Evolutionary conservation across 53 echinoderm and acorn worm genomes (phyloP), one percentile per base, ranked within the genome.

Genomic region (Holothuria scabra): DNA sequence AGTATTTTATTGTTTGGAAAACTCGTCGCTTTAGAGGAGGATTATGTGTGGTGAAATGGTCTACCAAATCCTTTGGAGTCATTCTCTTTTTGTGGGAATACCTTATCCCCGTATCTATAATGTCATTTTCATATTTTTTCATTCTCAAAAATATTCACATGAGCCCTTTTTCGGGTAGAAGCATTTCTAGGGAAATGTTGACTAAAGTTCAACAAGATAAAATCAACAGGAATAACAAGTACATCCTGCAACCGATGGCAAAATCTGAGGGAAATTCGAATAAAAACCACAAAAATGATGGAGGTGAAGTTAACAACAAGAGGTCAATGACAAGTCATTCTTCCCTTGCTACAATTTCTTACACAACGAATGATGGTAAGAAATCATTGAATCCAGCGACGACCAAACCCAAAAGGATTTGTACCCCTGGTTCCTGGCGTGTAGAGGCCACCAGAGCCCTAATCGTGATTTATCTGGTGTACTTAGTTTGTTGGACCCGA

Each of bases 401-500:
- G 0, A 41, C 3, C 41, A 41, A 41, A 5, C 7, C 41, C 41
- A 41, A 41, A 5, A 41, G 41, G 10, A 6, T 5, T 41, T 8
- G 41, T 41, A 41, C 8, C 2, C 41, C 41, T 41, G 10, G 6
- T 10, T 41, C 41, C 5, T 66, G 52, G 29, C 66, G 89, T 3
- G 61, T 76, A 57, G 87, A 91, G 38, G 70, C 91, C 23, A 89
- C 91, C 66, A 91, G 87, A 66, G 84, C 92, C 1, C 72, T 89
- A 0, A 68, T 87, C 26, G 64, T 85, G 20, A 80, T 94, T 55
- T 94, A 82, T 20, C 25, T 92, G 52, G 29, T 89, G 20, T 94
- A 87, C 87, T 64, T 93, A 7, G 83, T 93, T 31, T 93, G 93
- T 80, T 93, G 93, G 93, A 86, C 90, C 90, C 90, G 8, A 84